A percentile compares a stretch with the other conserved stretches of the same genome.
Conservation (phyloP, 2,888 invertebrate species). For the Trichacis sp. region DNA sequence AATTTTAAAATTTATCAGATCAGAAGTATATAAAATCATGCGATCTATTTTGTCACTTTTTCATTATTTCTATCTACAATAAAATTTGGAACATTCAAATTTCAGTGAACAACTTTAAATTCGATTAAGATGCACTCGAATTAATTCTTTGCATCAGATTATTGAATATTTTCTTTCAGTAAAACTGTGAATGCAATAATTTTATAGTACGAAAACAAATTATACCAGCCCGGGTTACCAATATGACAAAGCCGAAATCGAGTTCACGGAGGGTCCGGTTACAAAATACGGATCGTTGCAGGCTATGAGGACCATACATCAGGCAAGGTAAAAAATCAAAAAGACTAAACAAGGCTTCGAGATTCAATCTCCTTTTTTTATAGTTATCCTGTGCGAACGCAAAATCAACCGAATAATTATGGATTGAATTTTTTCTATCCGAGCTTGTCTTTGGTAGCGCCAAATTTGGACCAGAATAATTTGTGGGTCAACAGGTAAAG, state of each 20-base stretch:
- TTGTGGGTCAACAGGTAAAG: constrained; percentile 55
- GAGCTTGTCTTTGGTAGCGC: constrained; percentile 22
- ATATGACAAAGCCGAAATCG: constrained; percentile 51
- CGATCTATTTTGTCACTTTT: too few species aligned
- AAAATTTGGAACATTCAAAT: too few species aligned
- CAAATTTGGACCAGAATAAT: constrained; percentile 44
- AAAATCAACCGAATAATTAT: not conserved
- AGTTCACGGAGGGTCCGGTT: constrained; percentile 38
- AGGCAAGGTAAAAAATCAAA: constrained; percentile 49
- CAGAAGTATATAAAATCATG: too few species aligned
- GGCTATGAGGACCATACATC: constrained; percentile 51
- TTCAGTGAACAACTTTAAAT: too few species aligned
- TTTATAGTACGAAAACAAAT: not conserved
- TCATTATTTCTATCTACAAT: too few species aligned
- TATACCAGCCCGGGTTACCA: constrained; percentile 48
- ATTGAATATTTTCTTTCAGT: not conserved
- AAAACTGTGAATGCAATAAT: not conserved
- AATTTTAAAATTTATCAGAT: too few species aligned
- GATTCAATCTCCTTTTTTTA: too few species aligned
- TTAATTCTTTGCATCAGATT: too few species aligned
- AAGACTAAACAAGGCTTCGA: too few species aligned
- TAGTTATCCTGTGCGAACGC: too few species aligned
- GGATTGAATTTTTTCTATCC: constrained; percentile 33
- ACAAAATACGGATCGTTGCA: constrained; percentile 51
- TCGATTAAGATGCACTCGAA: too few species aligned